Percentiles rank a stretch among this genome's conserved stretches.
Evolutionary conservation across 2,797 vertebrate genomes (phyloP).

Genomic region (Melanotaenia nigrans): DNA sequence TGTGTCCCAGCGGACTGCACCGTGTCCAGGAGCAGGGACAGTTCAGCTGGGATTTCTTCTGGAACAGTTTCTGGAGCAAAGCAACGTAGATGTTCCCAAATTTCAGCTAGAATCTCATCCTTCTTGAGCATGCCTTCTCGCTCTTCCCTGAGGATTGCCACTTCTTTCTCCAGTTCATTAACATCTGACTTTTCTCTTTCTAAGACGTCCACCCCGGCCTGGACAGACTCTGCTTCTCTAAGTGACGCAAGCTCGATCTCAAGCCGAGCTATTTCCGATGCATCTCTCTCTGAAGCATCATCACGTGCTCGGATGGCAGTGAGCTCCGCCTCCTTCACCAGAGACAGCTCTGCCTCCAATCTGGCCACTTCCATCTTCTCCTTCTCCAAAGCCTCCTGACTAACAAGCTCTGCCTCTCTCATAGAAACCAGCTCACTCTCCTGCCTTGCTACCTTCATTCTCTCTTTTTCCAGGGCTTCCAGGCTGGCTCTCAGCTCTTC

Average conservation of each 20-base stretch:
- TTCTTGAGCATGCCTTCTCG: constrained; percentile 54
- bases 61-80: constrained; percentile 51
- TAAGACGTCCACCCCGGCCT: constrained; percentile 68
- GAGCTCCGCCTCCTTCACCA: constrained; percentile 60
- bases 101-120: constrained; percentile 58
- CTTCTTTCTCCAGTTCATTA: constrained; percentile 61
- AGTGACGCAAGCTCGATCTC: constrained; percentile 54
- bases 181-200: constrained; percentile 75
- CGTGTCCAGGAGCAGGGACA: constrained; percentile 58
- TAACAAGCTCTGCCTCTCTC: constrained; percentile 51
- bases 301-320: constrained; percentile 38
- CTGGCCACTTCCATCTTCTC: constrained; percentile 72
- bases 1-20: constrained; percentile 66
- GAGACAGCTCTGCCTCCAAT: constrained; percentile 64
- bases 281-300: constrained; percentile 12
- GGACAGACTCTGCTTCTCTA: constrained; percentile 42
- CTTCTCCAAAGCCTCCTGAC: constrained; percentile 69
- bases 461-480: constrained; percentile 64
- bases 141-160: constrained; percentile 56
- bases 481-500: constrained; percentile 68
- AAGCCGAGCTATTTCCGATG: constrained; percentile 63
- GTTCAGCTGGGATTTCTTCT: constrained; percentile 61
- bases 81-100: constrained; percentile 75
- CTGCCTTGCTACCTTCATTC: constrained; percentile 40
- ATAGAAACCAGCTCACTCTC: constrained; percentile 61